A percentile compares a stretch with the other conserved stretches of the same genome.
Evolutionary conservation across 2,797 vertebrate species (phyloP).

Genomic region (Macrochelys suwanniensis): DNA sequence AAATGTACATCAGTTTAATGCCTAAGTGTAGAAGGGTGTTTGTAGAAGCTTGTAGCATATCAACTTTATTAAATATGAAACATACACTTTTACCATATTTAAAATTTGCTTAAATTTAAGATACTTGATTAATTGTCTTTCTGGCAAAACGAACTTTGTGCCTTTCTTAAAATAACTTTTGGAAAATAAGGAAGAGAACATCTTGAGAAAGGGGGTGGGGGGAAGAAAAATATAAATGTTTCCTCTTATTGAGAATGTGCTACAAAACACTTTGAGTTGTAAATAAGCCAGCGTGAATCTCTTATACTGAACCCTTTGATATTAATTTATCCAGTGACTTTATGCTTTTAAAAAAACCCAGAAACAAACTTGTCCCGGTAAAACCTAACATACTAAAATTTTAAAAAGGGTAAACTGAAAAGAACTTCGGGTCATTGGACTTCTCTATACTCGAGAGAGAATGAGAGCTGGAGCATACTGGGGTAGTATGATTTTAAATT

Average conservation of each 20-base stretch:
- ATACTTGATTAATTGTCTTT: neutral
- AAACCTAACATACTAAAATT: constrained; percentile 27
- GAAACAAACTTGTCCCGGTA: constrained; percentile 6
- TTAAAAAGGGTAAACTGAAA: constrained; percentile 10
- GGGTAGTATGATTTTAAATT: neutral
- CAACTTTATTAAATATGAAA: neutral
- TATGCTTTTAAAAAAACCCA: neutral
- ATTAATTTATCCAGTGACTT: neutral
- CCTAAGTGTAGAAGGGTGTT: neutral
- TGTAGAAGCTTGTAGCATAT: neutral
- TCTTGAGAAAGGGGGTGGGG: neutral
- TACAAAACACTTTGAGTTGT: neutral
- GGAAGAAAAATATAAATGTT: neutral
- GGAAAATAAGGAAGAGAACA: neutral
- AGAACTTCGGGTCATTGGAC: neutral
- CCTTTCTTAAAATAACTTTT: neutral
- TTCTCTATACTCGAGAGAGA: neutral
- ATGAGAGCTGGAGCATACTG: neutral
- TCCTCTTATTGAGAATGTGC: neutral
- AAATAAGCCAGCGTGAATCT: neutral
- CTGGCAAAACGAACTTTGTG: neutral
- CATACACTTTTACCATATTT: neutral
- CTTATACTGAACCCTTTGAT: too few relatives aligned
- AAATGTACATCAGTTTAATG: neutral
- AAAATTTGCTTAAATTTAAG: neutral